Conservation (phyloP, 1,140 invertebrate genomes). For the Temnothorax curvispinosus region DNA sequence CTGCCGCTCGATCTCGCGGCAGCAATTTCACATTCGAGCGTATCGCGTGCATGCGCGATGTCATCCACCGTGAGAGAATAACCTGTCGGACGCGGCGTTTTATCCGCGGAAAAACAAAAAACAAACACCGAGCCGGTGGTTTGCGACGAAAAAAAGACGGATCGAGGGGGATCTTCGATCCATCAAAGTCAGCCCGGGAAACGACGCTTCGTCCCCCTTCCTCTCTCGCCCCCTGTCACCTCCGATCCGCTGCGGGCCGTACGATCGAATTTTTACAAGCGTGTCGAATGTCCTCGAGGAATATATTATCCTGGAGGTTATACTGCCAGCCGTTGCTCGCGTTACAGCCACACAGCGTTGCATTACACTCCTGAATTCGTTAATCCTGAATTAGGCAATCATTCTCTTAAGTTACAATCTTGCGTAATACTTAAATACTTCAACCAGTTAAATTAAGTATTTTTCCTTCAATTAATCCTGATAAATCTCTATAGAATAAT, state of each 20-base stretch:
- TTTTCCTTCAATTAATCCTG: not conserved
- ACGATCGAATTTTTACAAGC: conserved; percentile 72
- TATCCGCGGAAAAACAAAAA: conserved; percentile 74
- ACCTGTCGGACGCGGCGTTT: conserved; percentile 74
- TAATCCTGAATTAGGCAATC: not conserved
- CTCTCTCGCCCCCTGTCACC: conserved; percentile 47
- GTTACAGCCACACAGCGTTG: not conserved
- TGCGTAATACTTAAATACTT: not conserved
- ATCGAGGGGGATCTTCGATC: conserved; percentile 73
- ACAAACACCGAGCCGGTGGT: conserved; percentile 64
- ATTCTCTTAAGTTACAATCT: not conserved
- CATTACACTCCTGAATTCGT: conserved; percentile 1
- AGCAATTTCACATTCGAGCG: conserved; percentile 40
- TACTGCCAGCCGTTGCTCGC: conserved; percentile 24
- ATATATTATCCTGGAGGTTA: conserved; percentile 65
- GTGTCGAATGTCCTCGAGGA: conserved; percentile 74
- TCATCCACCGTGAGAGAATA: conserved; percentile 77
- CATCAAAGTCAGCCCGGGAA: conserved; percentile 76
- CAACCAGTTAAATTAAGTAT: not conserved
- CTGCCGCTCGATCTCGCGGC: conserved; percentile 41
- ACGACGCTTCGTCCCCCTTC: conserved; percentile 54
- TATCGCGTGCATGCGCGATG: conserved; percentile 57
- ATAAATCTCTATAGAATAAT: not conserved
- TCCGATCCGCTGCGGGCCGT: not conserved
- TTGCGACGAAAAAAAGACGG: conserved; percentile 62